Evolutionary conservation across 2,888 invertebrate genomes (phyloP), one percentile per base, ranked within the genome.

Genomic region (Ceriagrion tenellum): DNA sequence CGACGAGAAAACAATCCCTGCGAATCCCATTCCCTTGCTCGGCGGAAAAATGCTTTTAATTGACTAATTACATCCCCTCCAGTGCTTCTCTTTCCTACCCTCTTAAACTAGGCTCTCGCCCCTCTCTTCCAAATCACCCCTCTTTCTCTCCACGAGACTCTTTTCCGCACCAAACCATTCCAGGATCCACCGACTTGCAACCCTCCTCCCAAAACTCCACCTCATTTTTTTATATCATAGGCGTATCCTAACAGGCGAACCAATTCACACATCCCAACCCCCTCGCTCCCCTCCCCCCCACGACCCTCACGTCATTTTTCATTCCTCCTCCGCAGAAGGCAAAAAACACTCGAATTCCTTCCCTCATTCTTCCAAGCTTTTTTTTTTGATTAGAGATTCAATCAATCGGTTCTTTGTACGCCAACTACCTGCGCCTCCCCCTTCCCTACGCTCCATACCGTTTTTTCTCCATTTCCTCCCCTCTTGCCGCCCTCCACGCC

Each of bases 31-130:
- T 89, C 47, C 26, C 55, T 89, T 16, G 55, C 55, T n/a, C 47
- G 35, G 30, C 35, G 20, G n/a, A 89, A 89, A 89, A 89, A n/a
- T 55, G 47, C 89, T 55, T 55, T 89, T 55, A 89, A 55, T 89
- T 89, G 89, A 89, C 89, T 89, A 89, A 89, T 89, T 89, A 89
- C 89, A 55, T 89, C 55, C n/a, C 89, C 47, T n/a, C 81, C 47
- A 4, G 35, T 47, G 35, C 6, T 26, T 55, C 35, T 63, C 63
- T 40, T 40, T 40, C 26, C 63, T 55, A 63, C 26, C 59, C 13
- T 56, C 30, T 90, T 20, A 8, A n/a, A n/a, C 3, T 59, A 59
- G 59, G 56, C 30, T 35, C 30, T 90, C 13, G 2, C 35, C 69
- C 69, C 69, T 26, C 69, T 6, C 63, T 56, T 56, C 20, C 59